Base-by-base conservation (phyloP, 2,113 vertebrate species). In the Notarius lentiginosus region DNA sequence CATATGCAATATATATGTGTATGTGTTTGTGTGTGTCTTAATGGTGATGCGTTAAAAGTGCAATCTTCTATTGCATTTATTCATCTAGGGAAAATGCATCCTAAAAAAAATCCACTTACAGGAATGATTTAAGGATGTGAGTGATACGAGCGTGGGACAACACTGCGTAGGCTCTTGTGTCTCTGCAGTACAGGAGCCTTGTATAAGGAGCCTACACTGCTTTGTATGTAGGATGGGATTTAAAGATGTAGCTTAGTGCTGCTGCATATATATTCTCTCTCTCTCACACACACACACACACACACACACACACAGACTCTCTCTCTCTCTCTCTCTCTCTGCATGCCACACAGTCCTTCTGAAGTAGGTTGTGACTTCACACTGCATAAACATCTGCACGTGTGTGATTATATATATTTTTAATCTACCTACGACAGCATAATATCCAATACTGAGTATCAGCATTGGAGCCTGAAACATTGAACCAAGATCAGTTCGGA, bases 371-470 rank as follows among this genome's bases (percentile, higher is more conserved):
- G 6, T 76, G 18, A 86, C 55, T 81, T 76, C 63, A 70, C 84
- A 34, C 84, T 70, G 51, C 49, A 55, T n/a, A 84, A 65, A 58
- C 75, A 79, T 41, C 85, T 77, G 49, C 56, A 53, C 51, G 0
- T n/a, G 22, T 55, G 11, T 27, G 51, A 56, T 56, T 55, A 56
- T 56, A 34, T 34, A 34, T 34, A 34, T 34, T 34, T 55, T 14
- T 55, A 27, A 79, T 27, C 51, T 27, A 9, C 49, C 49, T n/a
- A 51, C 11, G 14, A 77, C 20, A 55, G 51, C 0, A 7, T 55
- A 55, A 55, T n/a, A 79, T 55, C 24, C 51, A 79, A 55, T 77
- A 27, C 72, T 4, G 4, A 7, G 6, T n/a, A 55, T 55, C 22
- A 7, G 7, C 7, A 77, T 55, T 53, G 4, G 51, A 2, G 12